Base-by-base conservation (phyloP, 2,797 vertebrate genomes). In the Phrynocephalus vlangalii region DNA sequence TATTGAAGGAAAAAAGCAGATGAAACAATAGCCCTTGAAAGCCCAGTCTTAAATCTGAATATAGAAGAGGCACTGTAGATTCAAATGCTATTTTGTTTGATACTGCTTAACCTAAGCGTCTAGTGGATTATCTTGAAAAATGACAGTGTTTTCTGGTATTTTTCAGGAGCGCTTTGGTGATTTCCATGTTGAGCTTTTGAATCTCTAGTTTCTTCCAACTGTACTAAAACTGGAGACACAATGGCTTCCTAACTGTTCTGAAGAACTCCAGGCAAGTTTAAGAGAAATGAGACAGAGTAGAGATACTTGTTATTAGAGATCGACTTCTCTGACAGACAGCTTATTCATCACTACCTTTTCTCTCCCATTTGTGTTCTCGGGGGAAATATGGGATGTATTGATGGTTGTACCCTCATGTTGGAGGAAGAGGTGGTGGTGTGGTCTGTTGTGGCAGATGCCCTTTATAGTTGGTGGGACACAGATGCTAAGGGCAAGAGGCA, bases 1-100 rank as follows among this genome's bases (percentile, higher is more conserved):
- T 30, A 3, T 9, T 68, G 66, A 68, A 70, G 85, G 87, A 48
- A 48, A 83, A 90, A 56, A 56, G 11, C 13, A 56, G 13, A 56
- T 10, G 52, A 56, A n/a, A 88, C 13, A 30, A 18, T 8, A 81
- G 66, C 9, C 4, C 0, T 24, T 78, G 30, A 68, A 86, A 82
- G 48, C 5, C 50, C 77, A 71, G 5, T 13, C 63, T 33, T 70
- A 50, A 33, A 20, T 60, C 77, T 82, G 68, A 76, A 26, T 26
- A 72, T 30, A 66, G 56, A 86, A 67, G 79, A 88, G 85, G 83
- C 86, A 76, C 0, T 76, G 8, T 5, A 82, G 86, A 2, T 3
- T 28, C 20, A 5, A 7, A 11, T 0, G 0, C 33, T 66, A 30
- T 38, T 30, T 89, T 83, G 44, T 6, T 33, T 33, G 3, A 48